Percentiles rank a stretch among this genome's conserved stretches.
Evolutionary conservation across 92 coral and sea anemone genomes (phyloP).

Genomic region (Zoanthus sociatus): DNA sequence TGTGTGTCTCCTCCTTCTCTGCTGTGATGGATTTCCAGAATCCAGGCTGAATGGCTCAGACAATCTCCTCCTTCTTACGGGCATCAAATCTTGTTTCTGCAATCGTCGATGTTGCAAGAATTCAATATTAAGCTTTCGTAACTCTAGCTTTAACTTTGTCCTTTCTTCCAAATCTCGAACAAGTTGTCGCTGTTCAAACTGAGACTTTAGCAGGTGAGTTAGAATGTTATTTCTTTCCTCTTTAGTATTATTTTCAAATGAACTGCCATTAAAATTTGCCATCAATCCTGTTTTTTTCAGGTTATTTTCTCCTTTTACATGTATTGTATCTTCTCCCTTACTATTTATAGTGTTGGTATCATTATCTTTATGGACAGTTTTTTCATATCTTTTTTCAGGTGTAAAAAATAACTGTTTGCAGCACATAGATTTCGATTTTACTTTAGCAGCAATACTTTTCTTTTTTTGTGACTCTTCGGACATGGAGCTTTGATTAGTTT

Average conservation of each 20-base stretch:
- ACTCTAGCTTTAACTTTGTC: slow-evolving; percentile 65
- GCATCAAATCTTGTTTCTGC: slow-evolving; percentile 40
- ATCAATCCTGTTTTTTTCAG: background rate
- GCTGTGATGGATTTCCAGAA: slow-evolving; percentile 39
- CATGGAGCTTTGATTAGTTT: background rate
- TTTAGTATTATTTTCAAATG: background rate
- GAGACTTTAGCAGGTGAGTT: slow-evolving; percentile 62
- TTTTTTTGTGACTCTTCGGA: background rate
- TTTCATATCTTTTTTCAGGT: background rate
- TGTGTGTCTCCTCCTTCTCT: slow-evolving; percentile 51
- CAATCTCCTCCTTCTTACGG: slow-evolving; percentile 55
- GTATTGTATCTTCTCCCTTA: background rate
- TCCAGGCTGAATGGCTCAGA: slow-evolving; percentile 76
- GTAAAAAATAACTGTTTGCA: slow-evolving; percentile 28
- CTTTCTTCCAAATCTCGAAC: slow-evolving; percentile 65
- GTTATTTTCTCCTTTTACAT: background rate
- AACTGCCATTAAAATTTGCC: background rate
- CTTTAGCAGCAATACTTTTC: background rate
- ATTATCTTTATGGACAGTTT: background rate
- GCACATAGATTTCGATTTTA: background rate
- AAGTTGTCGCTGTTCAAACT: slow-evolving; percentile 66
- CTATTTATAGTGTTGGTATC: background rate
- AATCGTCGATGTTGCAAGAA: slow-evolving; percentile 51
- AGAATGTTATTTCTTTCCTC: slow-evolving; percentile 43
- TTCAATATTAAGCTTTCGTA: slow-evolving; percentile 74